Evolutionary conservation across 2,113 vertebrate species (phyloP).

Genomic region (Boleophthalmus pectinirostris): DNA sequence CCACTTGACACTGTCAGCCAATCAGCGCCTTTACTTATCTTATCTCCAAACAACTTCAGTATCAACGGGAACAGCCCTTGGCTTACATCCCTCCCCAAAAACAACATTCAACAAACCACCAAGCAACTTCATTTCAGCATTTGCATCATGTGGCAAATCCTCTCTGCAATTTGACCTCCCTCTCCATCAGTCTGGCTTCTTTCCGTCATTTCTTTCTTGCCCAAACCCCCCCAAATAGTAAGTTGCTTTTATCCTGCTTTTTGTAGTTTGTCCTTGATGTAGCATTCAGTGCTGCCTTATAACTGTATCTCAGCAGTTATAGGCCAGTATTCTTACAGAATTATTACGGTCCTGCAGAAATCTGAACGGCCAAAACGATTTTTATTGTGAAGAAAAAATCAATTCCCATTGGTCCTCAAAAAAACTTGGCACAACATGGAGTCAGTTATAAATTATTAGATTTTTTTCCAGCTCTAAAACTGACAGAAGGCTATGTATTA

Average conservation of each 20-base stretch:
- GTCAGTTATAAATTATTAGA: conserved; percentile 5
- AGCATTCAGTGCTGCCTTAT: conserved; percentile 90
- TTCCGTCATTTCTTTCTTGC: conserved; percentile 99
- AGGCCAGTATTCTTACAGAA: conserved; percentile 25
- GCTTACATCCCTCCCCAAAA: conserved; percentile 87
- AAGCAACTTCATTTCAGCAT: conserved; percentile 87
- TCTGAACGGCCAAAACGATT: conserved; percentile 38
- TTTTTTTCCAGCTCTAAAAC: not conserved
- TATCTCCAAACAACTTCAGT: conserved; percentile 96
- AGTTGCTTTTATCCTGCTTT: conserved; percentile 96
- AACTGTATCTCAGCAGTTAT: conserved; percentile 68
- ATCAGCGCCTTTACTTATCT: conserved; percentile 91
- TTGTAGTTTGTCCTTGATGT: conserved; percentile 76
- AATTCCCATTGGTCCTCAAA: conserved; percentile 8
- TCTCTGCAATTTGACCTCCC: conserved; percentile 99
- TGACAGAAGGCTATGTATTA: not conserved
- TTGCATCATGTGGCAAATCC: conserved; percentile 99
- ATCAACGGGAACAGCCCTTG: conserved; percentile 91
- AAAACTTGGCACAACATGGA: conserved; percentile 58
- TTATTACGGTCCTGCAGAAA: conserved; percentile 46
- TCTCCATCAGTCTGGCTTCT: conserved; percentile 98
- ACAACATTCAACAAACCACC: conserved; percentile 89
- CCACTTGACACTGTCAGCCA: conserved; percentile 95
- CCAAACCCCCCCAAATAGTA: conserved; percentile 99
- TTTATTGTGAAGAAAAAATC: conserved; percentile 20